These are phyloP conservation scores for Alsophila aescularia DNA, from an alignment of 2,888 invertebrate species.

Conservation along the genomic window DNA sequence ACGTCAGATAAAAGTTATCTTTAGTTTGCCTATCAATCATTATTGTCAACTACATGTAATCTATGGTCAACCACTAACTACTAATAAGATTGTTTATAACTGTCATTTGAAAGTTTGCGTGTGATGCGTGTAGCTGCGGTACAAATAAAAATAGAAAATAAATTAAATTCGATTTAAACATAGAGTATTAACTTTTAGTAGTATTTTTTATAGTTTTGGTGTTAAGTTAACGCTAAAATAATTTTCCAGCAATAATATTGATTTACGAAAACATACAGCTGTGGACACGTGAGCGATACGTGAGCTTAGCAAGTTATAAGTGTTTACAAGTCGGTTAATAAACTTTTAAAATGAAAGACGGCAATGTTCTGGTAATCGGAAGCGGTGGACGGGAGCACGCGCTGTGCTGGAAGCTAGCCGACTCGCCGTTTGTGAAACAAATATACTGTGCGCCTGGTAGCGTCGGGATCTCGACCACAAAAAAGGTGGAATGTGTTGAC, in stretches of 20 bases:
- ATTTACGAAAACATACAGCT: neutral
- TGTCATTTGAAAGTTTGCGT: constrained; percentile 67
- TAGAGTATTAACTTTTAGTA: neutral
- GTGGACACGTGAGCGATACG: constrained; percentile 49
- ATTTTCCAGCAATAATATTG: neutral
- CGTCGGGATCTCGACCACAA: constrained; percentile 89
- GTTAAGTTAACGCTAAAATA: neutral
- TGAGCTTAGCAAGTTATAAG: constrained; percentile 27
- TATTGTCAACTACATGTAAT: too few species aligned
- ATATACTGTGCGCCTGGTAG: constrained; percentile 96
- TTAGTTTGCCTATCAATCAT: too few species aligned
- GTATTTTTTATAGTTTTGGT: neutral
- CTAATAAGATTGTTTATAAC: neutral
- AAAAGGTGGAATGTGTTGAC: constrained; percentile 87
- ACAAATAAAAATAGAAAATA: neutral
- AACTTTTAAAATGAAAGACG: constrained; percentile 63
- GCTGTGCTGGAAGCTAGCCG: constrained; percentile 95
- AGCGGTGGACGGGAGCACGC: constrained; percentile 98
- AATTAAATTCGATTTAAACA: neutral
- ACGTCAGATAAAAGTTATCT: too few species aligned
- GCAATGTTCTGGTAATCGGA: constrained; percentile 92
- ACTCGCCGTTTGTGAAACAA: constrained; percentile 88
- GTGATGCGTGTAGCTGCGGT: constrained; percentile 41
- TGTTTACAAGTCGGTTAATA: too few species aligned
- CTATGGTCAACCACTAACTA: too few species aligned